phyloP scores from a whole-genome alignment of 2,113 vertebrate species.

The Odocoileus virginianus region DNA sequence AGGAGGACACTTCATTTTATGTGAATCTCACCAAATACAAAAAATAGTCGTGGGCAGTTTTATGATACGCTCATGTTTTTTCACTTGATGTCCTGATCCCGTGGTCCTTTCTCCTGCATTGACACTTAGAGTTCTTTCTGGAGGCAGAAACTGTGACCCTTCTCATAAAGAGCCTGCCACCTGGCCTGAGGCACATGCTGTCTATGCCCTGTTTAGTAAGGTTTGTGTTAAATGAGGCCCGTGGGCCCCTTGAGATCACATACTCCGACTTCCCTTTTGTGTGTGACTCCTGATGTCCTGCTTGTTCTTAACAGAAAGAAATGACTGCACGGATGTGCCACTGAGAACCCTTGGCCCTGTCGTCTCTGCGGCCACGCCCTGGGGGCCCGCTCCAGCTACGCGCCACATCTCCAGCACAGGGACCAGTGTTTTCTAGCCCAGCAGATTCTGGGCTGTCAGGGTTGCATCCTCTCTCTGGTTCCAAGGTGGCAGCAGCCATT shows the following conservation, averaged over 20 bases:
- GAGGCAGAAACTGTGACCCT: not conserved
- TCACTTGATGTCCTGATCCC: too few species aligned
- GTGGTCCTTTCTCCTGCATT: rapidly evolving
- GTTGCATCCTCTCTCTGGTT: not conserved
- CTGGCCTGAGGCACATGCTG: not conserved
- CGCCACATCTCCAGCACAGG: not conserved
- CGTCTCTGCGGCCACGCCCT: rapidly evolving
- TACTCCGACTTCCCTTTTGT: rapidly evolving
- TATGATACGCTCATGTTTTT: not conserved
- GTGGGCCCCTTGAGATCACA: not conserved
- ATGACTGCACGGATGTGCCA: constrained; percentile 97
- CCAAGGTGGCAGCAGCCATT: not conserved
- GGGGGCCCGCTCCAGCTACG: not conserved
- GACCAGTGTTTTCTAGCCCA: not conserved
- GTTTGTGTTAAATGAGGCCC: not conserved
- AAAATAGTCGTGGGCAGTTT: rapidly evolving
- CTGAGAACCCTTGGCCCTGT: constrained; percentile 75
- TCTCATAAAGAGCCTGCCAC: not conserved
- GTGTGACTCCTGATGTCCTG: not conserved
- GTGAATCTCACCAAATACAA: not conserved
- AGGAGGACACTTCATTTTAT: not conserved
- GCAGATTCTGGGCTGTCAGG: not conserved
- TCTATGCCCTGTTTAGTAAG: too few species aligned
- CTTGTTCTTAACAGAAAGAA: constrained; percentile 88
- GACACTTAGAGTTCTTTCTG: not conserved